Percentiles rank a stretch among this genome's conserved stretches.
Evolutionary conservation across 2,888 invertebrate genomes (phyloP).

Genomic region (Hydrotaea cyrtoneurina): DNA sequence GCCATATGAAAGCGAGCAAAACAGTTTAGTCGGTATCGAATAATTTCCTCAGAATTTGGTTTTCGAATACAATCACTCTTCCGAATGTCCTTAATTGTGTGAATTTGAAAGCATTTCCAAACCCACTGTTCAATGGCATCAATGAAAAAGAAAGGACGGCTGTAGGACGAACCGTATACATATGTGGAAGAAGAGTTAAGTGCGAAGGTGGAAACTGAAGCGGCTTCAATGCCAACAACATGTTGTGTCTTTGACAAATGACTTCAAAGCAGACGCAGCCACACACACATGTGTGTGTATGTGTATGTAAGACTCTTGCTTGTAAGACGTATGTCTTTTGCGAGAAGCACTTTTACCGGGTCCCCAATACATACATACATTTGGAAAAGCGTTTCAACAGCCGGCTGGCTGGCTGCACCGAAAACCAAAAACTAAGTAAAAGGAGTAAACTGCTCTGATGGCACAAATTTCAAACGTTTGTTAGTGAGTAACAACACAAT

Average conservation of each 20-base stretch:
- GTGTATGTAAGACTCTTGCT: not conserved
- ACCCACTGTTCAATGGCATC: no score
- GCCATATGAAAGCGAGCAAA: no score
- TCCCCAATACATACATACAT: not conserved
- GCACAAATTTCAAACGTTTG: not conserved
- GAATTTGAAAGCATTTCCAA: no score
- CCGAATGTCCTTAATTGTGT: no score
- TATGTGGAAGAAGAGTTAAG: constrained; percentile 42
- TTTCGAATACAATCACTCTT: no score
- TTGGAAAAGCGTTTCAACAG: not conserved
- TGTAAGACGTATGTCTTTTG: not conserved
- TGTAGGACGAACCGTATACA: not conserved
- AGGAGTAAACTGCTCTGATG: not conserved
- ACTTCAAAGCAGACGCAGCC: constrained; percentile 51
- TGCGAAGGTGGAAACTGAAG: constrained; percentile 23
- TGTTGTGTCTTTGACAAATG: constrained; percentile 61
- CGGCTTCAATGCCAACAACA: constrained; percentile 52
- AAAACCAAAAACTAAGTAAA: no score
- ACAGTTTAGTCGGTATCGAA: no score
- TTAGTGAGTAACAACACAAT: not conserved
- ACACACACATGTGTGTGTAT: not conserved
- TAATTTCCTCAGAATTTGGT: no score
- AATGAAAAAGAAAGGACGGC: not conserved
- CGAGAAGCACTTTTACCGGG: not conserved
- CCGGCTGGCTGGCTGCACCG: not conserved